phyloP scores from a whole-genome alignment of 2,113 vertebrate genomes.

The Clupea harengus region DNA sequence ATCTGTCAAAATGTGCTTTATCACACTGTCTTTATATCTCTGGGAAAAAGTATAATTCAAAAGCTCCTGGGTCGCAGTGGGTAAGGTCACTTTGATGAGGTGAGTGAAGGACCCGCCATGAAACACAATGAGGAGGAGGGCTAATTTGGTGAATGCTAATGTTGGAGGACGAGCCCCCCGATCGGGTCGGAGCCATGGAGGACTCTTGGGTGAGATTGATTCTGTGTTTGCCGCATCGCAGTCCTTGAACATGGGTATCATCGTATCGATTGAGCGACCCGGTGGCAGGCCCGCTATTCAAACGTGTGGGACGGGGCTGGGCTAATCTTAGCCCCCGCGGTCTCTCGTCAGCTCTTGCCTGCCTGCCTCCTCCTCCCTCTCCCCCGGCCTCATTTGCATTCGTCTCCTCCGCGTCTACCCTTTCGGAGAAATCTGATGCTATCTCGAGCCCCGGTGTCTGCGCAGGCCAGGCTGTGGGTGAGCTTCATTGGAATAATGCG shows the following conservation, averaged over 20 bases:
- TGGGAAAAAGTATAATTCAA: conserved; percentile 24
- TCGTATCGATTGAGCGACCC: conserved; percentile 31
- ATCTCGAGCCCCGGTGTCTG: conserved; percentile 19
- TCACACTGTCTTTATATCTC: conserved; percentile 4
- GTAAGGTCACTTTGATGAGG: conserved; percentile 47
- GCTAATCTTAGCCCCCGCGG: conserved; percentile 13
- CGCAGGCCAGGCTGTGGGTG: background rate
- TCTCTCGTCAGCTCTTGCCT: background rate
- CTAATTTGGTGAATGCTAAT: conserved; percentile 49
- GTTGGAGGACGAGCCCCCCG: background rate
- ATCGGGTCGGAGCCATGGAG: conserved; percentile 14
- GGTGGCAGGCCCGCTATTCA: conserved; percentile 23
- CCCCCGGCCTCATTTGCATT: background rate
- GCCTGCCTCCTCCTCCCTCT: background rate
- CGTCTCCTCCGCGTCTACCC: background rate
- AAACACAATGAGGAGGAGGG: conserved; percentile 40
- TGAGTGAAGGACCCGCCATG: conserved; percentile 28
- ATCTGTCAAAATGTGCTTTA: background rate
- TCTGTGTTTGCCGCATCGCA: conserved; percentile 22
- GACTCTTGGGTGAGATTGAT: conserved; percentile 34
- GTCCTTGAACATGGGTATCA: conserved; percentile 28
- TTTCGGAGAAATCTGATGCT: conserved; percentile 19
- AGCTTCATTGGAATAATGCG: background rate
- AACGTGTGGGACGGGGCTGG: conserved; percentile 22
- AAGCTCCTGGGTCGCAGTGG: background rate